Percentiles rank a stretch among this genome's conserved stretches.
phyloP scores from a whole-genome alignment of 2,797 vertebrate species.

The Synanceia verrucosa region DNA sequence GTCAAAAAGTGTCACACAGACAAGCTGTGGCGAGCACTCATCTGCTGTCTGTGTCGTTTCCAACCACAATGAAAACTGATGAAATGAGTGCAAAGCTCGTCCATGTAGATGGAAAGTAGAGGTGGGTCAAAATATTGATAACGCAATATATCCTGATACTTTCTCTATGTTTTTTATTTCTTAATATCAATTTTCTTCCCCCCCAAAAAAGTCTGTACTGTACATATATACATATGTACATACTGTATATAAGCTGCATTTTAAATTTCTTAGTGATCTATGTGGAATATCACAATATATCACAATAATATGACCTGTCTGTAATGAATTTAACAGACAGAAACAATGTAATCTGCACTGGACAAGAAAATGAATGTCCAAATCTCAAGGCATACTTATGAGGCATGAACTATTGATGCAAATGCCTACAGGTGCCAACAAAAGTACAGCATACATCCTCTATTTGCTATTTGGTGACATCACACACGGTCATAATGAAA shows the following conservation, averaged over 20 bases:
- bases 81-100: not conserved
- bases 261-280: too few relatives aligned
- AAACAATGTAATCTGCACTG: not conserved
- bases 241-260: too few relatives aligned
- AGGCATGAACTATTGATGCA: not conserved
- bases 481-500: not conserved
- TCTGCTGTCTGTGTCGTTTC: slow-evolving; percentile 39
- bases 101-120: not conserved
- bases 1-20: slow-evolving; percentile 40
- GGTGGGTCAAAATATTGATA: too few relatives aligned
- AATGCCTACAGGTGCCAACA: not conserved
- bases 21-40: slow-evolving; percentile 35
- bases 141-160: too few relatives aligned
- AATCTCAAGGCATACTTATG: not conserved
- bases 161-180: too few relatives aligned
- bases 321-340: not conserved
- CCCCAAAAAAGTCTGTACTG: too few relatives aligned
- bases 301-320: not conserved
- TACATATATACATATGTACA: too few relatives aligned
- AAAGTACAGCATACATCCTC: not conserved
- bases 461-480: not conserved
- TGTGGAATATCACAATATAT: too few relatives aligned
- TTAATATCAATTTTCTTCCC: too few relatives aligned
- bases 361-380: not conserved
- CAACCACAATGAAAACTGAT: not conserved